A percentile compares a stretch with the other conserved stretches of the same genome.
Conservation (phyloP, 2,888 invertebrate genomes). For the Zele albiditarsus region DNA sequence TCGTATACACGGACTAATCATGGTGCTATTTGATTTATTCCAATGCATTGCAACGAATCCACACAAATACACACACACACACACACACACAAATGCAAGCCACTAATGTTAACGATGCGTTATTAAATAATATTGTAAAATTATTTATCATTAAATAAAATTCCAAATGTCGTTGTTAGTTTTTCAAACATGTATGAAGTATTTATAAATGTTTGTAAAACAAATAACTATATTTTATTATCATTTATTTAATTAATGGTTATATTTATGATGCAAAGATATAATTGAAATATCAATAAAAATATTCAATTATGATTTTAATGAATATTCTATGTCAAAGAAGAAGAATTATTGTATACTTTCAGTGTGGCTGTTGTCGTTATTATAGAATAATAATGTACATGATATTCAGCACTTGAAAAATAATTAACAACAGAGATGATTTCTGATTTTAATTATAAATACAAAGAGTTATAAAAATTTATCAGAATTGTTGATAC, state of each 20-base stretch:
- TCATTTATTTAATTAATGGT: neutral
- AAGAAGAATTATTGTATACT: neutral
- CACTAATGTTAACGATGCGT: neutral
- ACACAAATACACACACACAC: neutral
- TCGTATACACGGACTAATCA: constrained; percentile 14
- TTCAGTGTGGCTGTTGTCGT: too few species aligned
- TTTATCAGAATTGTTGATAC: constrained; percentile 21
- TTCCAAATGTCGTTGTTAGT: neutral
- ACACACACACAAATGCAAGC: neutral
- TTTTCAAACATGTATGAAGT: neutral
- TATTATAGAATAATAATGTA: too few species aligned
- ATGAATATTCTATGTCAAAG: neutral
- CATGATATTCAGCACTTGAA: too few species aligned
- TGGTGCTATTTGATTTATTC: constrained; percentile 26
- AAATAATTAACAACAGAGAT: too few species aligned
- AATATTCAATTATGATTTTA: neutral
- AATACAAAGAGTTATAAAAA: constrained; percentile 2
- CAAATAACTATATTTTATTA: neutral
- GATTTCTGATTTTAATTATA: neutral
- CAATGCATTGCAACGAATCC: constrained; percentile 11
- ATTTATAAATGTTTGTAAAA: neutral
- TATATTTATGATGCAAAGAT: neutral
- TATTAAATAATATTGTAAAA: constrained; percentile 20
- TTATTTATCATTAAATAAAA: constrained; percentile 16
- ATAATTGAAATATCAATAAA: too few species aligned